Percentiles rank a stretch among this genome's conserved stretches.
Evolutionary conservation across 2,797 vertebrate genomes (phyloP).

Genomic region (Pseudomugil tenellus): DNA sequence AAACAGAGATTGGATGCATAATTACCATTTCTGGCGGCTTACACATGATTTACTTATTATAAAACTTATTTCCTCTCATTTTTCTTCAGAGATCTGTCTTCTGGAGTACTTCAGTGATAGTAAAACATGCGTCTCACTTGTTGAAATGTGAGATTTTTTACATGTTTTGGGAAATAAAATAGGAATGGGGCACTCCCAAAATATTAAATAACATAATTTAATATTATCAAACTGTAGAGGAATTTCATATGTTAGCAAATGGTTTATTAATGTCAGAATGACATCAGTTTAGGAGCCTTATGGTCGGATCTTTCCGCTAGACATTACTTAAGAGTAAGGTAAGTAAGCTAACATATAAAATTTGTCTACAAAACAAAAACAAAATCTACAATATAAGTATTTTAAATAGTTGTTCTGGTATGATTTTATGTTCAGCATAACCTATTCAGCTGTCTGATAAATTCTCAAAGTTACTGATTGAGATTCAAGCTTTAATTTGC

Average conservation of each 20-base stretch:
- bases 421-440: neutral
- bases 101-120: neutral
- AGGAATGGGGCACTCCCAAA: neutral
- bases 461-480: slow-evolving; percentile 47
- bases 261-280: no score
- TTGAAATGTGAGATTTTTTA: neutral
- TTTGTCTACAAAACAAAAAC: neutral
- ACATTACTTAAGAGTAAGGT: no score
- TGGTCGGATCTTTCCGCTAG: no score
- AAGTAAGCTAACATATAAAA: no score
- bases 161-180: neutral
- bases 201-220: neutral
- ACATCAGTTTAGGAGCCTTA: no score
- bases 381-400: neutral
- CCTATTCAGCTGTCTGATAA: neutral
- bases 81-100: neutral
- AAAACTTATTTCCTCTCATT: neutral
- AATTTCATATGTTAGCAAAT: no score
- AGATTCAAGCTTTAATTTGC: slow-evolving; percentile 44
- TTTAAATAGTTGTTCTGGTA: neutral
- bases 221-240: neutral
- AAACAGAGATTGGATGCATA: neutral
- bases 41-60: neutral
- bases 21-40: neutral
- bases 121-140: neutral